Evolutionary conservation across 1,140 invertebrate species (phyloP), one percentile per base, ranked within the genome.

Genomic region (Goniozus legneri): DNA sequence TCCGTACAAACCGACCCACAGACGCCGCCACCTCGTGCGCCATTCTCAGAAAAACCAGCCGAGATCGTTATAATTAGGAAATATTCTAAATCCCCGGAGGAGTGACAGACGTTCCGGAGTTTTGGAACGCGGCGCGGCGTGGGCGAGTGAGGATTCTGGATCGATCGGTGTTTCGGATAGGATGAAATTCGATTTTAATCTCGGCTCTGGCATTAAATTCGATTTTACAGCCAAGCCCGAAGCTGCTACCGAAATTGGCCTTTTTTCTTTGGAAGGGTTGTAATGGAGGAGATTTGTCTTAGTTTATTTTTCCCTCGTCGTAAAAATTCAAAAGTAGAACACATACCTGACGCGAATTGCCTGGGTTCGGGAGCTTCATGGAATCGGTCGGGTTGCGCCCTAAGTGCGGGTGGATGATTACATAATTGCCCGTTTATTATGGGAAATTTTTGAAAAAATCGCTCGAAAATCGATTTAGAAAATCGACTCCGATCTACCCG

Each of bases 371-470:
- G n/a, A 27, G 24, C 10, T 27, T 27, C 24, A 27, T 27, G 24
- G 24, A 27, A 27, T 27, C 10, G 24, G 24, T 10, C 24, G 10
- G 24, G 10, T 27, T 6, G 37, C 16, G 21, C 16, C 12, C 18
- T 39, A 13, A 18, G 14, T 19, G 58, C 43, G 54, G 58, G 58
- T 61, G 58, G 54, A 61, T 37, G 51, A 60, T 61, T 60, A 34
- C 46, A 51, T 57, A 47, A 60, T 61, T 51, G 49, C 41, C n/a
- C 37, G 34, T 41, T 49, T 7, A 60, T 60, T 60, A 56, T 50
- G 50, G 44, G 40, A 60, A 53, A 56, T 60, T 60, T 56, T 41
- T 42, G 24, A 16, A 36, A 59, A 60, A 60, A 3, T 51, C 40
- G 46, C 44, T 50, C 31, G 24, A 36, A 8, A 18, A 35, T 15